phyloP scores from a whole-genome alignment of 2,888 invertebrate genomes.

The Caenorhabditis sp. region DNA sequence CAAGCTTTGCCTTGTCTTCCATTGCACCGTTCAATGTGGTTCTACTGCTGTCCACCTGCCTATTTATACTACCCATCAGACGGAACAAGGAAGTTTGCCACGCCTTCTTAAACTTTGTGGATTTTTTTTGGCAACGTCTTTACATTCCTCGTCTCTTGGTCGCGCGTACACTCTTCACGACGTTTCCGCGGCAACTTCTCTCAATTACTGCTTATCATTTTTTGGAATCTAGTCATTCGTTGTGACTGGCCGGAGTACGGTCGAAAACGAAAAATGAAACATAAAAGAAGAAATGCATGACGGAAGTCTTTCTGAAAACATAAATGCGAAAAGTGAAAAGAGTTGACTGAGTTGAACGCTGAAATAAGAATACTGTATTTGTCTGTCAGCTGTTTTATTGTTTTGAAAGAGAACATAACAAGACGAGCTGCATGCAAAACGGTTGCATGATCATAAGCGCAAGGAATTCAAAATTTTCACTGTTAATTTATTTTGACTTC shows the following conservation, averaged over 20 bases:
- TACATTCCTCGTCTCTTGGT: constrained; percentile 16
- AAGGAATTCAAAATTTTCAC: too few species aligned
- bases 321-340: background rate
- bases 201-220: constrained; percentile 55
- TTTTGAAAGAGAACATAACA: too few species aligned
- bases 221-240: constrained; percentile 42
- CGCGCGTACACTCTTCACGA: constrained; percentile 9
- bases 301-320: background rate
- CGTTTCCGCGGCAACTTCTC: constrained; percentile 49
- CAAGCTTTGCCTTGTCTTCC: constrained; percentile 74
- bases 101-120: constrained; percentile 63
- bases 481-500: too few species aligned
- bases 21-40: constrained; percentile 48
- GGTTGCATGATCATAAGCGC: too few species aligned
- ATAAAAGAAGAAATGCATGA: constrained; percentile 11
- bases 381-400: too few species aligned
- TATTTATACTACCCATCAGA: constrained; percentile 50
- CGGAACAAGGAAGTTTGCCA: constrained; percentile 54
- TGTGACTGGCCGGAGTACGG: constrained; percentile 17
- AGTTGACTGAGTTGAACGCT: too few species aligned
- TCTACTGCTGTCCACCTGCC: constrained; percentile 16
- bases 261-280: too few species aligned
- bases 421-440: too few species aligned
- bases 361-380: too few species aligned
- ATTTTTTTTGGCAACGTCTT: constrained; percentile 47